Evolutionary conservation across 23 tunicate genomes (phyloP).

Genomic region (Trididemnum nubilum): DNA sequence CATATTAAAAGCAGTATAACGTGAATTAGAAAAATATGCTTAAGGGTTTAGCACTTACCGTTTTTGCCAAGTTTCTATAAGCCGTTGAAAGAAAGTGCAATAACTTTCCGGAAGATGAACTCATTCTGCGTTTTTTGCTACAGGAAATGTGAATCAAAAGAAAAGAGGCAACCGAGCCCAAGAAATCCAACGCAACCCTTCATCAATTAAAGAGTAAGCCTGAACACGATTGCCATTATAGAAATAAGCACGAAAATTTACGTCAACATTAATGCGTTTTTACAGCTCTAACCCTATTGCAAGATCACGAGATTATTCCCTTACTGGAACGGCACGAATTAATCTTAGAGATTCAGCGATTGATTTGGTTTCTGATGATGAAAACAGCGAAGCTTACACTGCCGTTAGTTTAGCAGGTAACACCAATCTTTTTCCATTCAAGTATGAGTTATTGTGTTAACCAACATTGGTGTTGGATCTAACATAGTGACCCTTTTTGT

Average conservation of each 20-base stretch:
- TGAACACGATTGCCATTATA: too few species aligned
- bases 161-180: neutral
- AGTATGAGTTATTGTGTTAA: neutral
- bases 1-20: too few species aligned
- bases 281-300: too few species aligned
- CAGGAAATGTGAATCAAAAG: neutral
- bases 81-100: too few species aligned
- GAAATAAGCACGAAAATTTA: too few species aligned
- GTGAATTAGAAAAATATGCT: too few species aligned
- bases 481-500: too few species aligned
- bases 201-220: too few species aligned
- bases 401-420: constrained; percentile 77
- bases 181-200: neutral
- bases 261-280: too few species aligned
- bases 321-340: neutral
- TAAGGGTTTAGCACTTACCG: too few species aligned
- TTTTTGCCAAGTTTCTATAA: too few species aligned
- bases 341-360: constrained; percentile 68
- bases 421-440: too few species aligned
- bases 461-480: neutral
- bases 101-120: neutral
- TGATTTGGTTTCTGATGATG: constrained; percentile 67
- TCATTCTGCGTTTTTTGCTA: neutral
- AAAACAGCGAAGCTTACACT: constrained; percentile 70
- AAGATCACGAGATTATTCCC: neutral